Conservation (phyloP, 2,797 vertebrate genomes). For the Catostomus latipinnis region DNA sequence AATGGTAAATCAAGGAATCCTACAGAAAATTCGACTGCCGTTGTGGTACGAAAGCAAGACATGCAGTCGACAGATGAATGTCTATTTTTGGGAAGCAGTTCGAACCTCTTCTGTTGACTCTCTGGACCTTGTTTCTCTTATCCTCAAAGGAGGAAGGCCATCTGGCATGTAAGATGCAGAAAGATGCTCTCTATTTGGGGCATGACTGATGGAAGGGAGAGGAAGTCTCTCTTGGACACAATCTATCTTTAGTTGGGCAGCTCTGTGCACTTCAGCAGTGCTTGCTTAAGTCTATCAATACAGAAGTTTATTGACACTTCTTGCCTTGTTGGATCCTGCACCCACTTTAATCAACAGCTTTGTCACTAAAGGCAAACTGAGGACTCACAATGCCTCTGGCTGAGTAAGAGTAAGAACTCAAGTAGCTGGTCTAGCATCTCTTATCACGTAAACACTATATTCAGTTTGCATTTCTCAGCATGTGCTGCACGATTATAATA, state of each 20-base stretch:
- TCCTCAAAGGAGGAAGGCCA: constrained; percentile 35
- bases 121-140: constrained; percentile 42
- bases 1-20: constrained; percentile 57
- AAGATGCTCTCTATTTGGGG: constrained; percentile 20
- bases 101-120: constrained; percentile 58
- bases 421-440: constrained; percentile 27
- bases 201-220: background rate
- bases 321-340: constrained; percentile 4
- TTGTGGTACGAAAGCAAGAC: constrained; percentile 59
- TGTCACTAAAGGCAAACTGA: constrained; percentile 14
- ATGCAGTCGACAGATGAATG: constrained; percentile 51
- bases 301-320: constrained; percentile 33
- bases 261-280: background rate
- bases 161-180: constrained; percentile 13
- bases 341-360: constrained; percentile 1
- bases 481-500: background rate
- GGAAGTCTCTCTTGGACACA: constrained; percentile 7
- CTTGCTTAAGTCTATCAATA: constrained; percentile 5
- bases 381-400: background rate
- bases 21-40: constrained; percentile 54
- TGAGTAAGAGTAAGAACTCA: background rate
- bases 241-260: constrained; percentile 19
- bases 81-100: constrained; percentile 70
- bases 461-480: constrained; percentile 41
- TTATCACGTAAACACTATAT: constrained; percentile 9